Evolutionary conservation across 2,797 vertebrate species (phyloP), one percentile per base, ranked within the genome.

Genomic region (Lepidocolaptes lacrymiger): DNA sequence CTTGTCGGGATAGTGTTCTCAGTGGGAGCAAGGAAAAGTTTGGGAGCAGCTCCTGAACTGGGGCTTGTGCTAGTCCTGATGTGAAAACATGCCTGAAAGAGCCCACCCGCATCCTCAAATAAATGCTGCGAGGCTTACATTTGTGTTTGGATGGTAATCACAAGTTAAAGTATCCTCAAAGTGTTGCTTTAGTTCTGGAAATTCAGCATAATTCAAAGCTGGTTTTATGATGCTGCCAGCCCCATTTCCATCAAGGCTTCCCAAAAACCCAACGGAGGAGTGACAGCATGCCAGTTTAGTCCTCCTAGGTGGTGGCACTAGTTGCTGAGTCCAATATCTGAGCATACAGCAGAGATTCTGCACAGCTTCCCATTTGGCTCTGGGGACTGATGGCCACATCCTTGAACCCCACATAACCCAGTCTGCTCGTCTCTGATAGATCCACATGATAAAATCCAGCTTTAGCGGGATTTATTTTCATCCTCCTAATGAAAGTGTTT

Each of bases 401-500:
- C 93, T 52, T 91, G 91, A 95, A 94, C 91, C 73, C 88, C 89
- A 43, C 69, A 61, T 86, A 90, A 88, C 85, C 88, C 83, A 69
- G 59, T 22, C 89, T 76, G 32, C 55, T 79, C 3, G 32, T 81
- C 74, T 78, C 81, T 44, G 36, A 49, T 77, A 85, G 85, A 94
- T 36, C 88, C 5, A 0, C 62, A 55, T 76, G 85, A 94, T 84
- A 95, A 95, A 96, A 90, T 69, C 76, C 89, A 93, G 89, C 83
- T 89, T 86, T 73, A 61, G 69, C 43, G 83, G 85, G 89, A 93
- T 96, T 96, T 91, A 84, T 95, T 95, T 94, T 94, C 88, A 93
- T 91, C 94, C 92, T 44, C 71, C 62, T 91, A 94, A 96, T 94
- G 91, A 88, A 96, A 97, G 71, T 32, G 49, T 93, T 95, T 90